phyloP scores from a whole-genome alignment of 2,797 vertebrate genomes.

The Argentina silus region DNA sequence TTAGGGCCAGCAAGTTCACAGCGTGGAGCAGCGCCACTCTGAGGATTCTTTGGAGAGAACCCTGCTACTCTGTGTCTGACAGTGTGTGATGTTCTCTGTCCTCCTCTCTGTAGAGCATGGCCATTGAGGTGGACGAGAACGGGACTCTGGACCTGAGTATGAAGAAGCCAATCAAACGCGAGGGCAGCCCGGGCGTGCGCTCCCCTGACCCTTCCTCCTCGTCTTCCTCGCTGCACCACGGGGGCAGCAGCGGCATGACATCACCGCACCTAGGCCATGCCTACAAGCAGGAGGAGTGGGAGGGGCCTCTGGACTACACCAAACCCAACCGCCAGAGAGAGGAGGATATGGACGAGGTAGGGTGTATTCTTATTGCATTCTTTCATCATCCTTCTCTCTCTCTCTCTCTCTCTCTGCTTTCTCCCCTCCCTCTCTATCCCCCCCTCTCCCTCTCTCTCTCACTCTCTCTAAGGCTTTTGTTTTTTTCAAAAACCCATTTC shows the following conservation, averaged over 20 bases:
- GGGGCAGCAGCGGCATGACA: constrained; percentile 88
- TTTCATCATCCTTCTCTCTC: neutral
- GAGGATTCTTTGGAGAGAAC: constrained; percentile 49
- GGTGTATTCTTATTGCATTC: no score
- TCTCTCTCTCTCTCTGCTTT: constrained; percentile 42
- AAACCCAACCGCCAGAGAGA: constrained; percentile 94
- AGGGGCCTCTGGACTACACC: constrained; percentile 97
- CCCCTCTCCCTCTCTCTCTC: constrained; percentile 17
- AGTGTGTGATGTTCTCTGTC: neutral
- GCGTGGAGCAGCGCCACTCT: constrained; percentile 4
- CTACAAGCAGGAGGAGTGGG: constrained; percentile 97
- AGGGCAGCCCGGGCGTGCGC: constrained; percentile 85
- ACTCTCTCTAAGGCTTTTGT: no score
- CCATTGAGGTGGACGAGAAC: constrained; percentile 97
- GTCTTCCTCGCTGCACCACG: constrained; percentile 80
- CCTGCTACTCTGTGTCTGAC: neutral
- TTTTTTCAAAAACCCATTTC: no score
- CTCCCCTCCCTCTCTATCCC: constrained; percentile 28
- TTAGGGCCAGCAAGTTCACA: no score
- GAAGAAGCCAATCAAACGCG: constrained; percentile 92
- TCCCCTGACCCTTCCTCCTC: constrained; percentile 90
- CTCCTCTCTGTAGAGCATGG: constrained; percentile 78
- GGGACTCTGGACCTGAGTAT: constrained; percentile 98
- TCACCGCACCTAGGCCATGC: constrained; percentile 87
- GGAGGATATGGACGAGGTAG: constrained; percentile 94